Evolutionary conservation across 2,888 invertebrate species (phyloP).

Genomic region (Drosophila robusta): DNA sequence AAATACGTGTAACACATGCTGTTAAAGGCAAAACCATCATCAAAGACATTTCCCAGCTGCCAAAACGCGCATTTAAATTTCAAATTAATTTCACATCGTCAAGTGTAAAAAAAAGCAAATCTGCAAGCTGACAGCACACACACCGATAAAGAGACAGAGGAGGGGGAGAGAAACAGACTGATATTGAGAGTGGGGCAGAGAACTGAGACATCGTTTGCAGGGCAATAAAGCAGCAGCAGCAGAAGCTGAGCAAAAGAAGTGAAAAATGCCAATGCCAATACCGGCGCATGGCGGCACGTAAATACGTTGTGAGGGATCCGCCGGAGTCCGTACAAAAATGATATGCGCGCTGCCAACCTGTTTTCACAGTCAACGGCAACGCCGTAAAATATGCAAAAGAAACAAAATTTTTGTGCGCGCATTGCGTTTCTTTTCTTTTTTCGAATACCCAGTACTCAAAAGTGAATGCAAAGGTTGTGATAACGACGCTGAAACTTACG

Average conservation of each 20-base stretch:
- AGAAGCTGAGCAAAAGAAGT: conserved; percentile 40
- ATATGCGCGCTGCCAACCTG: conserved; percentile 57
- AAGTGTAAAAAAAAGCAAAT: conserved; percentile 54
- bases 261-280: conserved; percentile 55
- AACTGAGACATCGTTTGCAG: conserved; percentile 38
- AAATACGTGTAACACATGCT: conserved; percentile 47
- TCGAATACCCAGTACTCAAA: conserved; percentile 26
- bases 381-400: conserved; percentile 75
- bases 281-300: conserved; percentile 44
- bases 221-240: conserved; percentile 53
- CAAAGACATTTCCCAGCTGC: conserved; percentile 66
- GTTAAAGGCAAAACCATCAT: conserved; percentile 52
- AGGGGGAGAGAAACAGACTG: conserved; percentile 1
- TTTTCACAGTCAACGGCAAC: conserved; percentile 46
- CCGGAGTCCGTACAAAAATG: conserved; percentile 33
- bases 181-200: conserved; percentile 11
- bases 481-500: not conserved
- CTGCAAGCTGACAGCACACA: conserved; percentile 66
- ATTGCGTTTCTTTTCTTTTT: conserved; percentile 17
- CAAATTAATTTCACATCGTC: conserved; percentile 76
- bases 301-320: conserved; percentile 35
- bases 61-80: conserved; percentile 77
- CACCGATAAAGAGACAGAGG: not conserved
- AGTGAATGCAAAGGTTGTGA: conserved; percentile 16
- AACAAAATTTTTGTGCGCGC: conserved; percentile 60